phyloP scores from a whole-genome alignment of 2,888 invertebrate species.

The Eupithecia subfuscata region DNA sequence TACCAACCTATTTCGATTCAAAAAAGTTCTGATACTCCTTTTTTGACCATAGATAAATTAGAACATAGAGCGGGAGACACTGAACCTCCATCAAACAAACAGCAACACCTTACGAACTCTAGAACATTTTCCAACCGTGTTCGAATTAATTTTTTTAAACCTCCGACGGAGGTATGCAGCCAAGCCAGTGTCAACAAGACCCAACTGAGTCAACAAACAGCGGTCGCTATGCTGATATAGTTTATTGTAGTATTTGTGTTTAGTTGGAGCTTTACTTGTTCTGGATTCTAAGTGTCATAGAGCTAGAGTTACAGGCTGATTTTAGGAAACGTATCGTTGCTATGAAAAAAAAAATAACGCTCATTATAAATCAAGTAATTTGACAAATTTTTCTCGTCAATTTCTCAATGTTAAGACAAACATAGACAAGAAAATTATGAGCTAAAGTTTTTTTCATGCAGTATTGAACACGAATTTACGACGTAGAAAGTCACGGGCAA shows the following conservation, averaged over 20 bases:
- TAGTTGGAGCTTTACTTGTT: conserved; percentile 21
- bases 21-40: neutral
- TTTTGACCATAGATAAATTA: neutral
- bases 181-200: conserved; percentile 30
- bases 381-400: no score
- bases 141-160: neutral
- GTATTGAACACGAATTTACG: no score
- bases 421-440: no score
- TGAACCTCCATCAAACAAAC: neutral
- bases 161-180: conserved; percentile 24
- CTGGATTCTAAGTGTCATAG: neutral
- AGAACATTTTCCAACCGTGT: neutral
- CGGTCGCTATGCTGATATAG: conserved; percentile 23
- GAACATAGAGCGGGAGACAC: neutral
- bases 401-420: no score
- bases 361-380: no score
- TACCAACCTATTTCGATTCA: neutral
- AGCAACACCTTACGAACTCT: neutral
- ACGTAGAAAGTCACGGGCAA: no score
- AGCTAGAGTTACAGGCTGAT: neutral
- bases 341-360: no score
- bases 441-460: no score
- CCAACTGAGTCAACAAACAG: conserved; percentile 33
- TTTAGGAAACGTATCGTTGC: neutral
- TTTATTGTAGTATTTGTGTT: conserved; percentile 24